Evolutionary conservation across 2,113 vertebrate species (phyloP), one percentile per base, ranked within the genome.

Genomic region (Puntigrus tetrazona): DNA sequence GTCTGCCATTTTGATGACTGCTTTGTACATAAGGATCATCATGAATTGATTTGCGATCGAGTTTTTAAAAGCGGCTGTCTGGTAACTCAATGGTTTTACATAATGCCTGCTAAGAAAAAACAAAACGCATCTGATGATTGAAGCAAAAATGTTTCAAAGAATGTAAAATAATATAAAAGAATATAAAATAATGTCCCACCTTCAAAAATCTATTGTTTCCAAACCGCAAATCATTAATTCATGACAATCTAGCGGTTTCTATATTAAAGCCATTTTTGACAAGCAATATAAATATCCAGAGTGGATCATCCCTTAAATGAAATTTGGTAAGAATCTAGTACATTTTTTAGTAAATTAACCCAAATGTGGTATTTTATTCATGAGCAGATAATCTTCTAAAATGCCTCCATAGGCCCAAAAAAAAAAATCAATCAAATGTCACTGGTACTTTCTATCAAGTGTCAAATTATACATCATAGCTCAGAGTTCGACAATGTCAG

Each of bases 381-480:
- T 73, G 73, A 74, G 55, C 81, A 10, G 78, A 29, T 73, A 79
- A 80, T 80, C 77, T n/a, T 52, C 43, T 83, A 87, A 38, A 86
- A 67, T 79, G 82, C 70, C 86, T 87, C 88, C 38, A 29, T 55
- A 75, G 55, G 38, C 85, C 57, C n/a, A n/a, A n/a, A n/a, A n/a
- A n/a, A n/a, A 65, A 50, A 89, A 93, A 92, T 92, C 91, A 88
- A 90, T 92, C 89, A 88, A 76, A 87, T 88, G 90, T 86, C 90
- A 92, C 88, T 89, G 87, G 84, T 50, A 41, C 41, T 90, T 80
- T 86, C 84, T 88, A 89, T 92, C 88, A 90, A 80, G 84, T 91
- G 90, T 93, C 93, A 92, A 86, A 91, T 91, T 91, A 87, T 82
- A 88, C 85, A 76, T 69, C 84, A 69, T 80, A 82, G 87, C 70